Evolutionary conservation across 2,113 vertebrate species (phyloP).

Genomic region (Cettia cetti): DNA sequence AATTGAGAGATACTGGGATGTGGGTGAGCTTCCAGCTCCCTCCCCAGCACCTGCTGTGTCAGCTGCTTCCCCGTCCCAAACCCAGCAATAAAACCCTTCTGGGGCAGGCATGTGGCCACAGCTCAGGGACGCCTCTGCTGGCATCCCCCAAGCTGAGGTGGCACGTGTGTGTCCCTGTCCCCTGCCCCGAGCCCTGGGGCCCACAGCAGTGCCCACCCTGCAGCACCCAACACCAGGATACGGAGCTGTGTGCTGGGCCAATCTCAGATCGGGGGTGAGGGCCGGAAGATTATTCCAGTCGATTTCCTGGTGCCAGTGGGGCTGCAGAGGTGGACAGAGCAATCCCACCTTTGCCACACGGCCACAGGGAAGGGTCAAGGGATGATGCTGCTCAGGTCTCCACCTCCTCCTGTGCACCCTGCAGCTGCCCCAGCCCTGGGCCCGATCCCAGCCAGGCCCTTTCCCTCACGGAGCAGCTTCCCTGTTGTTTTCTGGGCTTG

Average conservation of each 20-base stretch:
- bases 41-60: not conserved
- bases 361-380: not conserved
- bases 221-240: fast-evolving
- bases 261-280: fast-evolving
- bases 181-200: fast-evolving
- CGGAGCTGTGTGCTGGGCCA: not conserved
- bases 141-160: fast-evolving
- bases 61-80: constrained; percentile 11
- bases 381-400: not conserved
- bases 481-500: constrained; percentile 12
- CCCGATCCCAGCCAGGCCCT: not conserved
- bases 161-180: fast-evolving
- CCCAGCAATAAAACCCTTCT: constrained; percentile 2
- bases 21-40: not conserved
- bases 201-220: fast-evolving
- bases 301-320: fast-evolving
- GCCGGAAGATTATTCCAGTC: fast-evolving
- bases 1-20: not conserved
- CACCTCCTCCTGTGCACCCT: not conserved
- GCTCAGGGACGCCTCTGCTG: fast-evolving
- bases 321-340: not conserved
- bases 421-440: fast-evolving
- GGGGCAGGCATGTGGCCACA: not conserved
- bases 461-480: not conserved
- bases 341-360: not conserved